Base-by-base conservation (phyloP, 2,797 vertebrate genomes). In the Serranus cabrilla region DNA sequence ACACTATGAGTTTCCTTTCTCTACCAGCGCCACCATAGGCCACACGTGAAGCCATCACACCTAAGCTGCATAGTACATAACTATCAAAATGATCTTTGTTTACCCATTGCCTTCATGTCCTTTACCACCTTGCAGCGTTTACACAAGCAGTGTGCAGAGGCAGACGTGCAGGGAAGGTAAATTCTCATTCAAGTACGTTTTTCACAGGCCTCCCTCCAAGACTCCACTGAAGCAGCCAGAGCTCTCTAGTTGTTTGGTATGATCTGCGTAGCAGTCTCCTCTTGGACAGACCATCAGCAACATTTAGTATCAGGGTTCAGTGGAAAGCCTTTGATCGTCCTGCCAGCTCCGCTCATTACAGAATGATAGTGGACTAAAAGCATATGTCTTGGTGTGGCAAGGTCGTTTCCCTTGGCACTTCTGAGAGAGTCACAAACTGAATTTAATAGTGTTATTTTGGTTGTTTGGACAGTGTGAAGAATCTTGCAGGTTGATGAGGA, bases 221-320 rank as follows among this genome's bases (percentile, higher is more conserved):
- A 73, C 27, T 25, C 2, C 78, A 61, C 56, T 76, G 74, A 37
- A 59, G 57, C 54, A 50, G 52, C 46, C 71, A 69, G 76, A 78
- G 52, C 61, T 45, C 76, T 76, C 31, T 11, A 27, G 80, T 77
- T 69, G 82, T 79, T 84, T 76, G 76, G 78, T 80, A 83, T 74
- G 66, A 89, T 81, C 34, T 50, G 16, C 18, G 13, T 58, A 37
- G 73, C 66, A 18, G 76, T 73, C 45, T 50, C 69, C 74, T 39
- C 52, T 80, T 12, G 64, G 82, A 86, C 80, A 76, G 76, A 63
- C 87, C 84, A 91, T 87, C 83, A 83, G 80, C 45, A 88, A 88
- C 83, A 87, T 89, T 91, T 87, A 85, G 88, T 56, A 79, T 88
- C 88, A 89, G 78, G 81, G 76, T 49, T 80, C 75, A 74, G 81